Percentiles rank a stretch among this genome's conserved stretches.
Evolutionary conservation across 2,113 vertebrate species (phyloP).

Genomic region (Odontophorus gujanensis): DNA sequence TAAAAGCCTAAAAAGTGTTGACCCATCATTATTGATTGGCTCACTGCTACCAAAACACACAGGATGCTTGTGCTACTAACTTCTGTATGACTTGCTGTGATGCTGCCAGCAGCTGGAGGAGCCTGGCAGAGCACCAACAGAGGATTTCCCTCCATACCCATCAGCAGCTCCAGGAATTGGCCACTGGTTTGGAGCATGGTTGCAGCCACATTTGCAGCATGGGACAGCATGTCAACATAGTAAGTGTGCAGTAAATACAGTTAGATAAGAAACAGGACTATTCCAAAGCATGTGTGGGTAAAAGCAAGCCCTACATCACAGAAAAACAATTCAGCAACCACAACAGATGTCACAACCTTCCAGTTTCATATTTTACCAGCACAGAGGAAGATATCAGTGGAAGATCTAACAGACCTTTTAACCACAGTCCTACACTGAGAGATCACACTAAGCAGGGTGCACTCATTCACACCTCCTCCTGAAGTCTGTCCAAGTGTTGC

Average conservation of each 20-base stretch:
- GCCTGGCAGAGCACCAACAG: rapidly evolving
- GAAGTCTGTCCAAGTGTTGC: rapidly evolving
- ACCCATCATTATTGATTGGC: slow-evolving; percentile 29
- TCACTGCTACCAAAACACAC: neutral
- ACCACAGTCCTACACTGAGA: neutral
- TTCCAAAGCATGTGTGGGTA: neutral
- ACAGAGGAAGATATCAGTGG: neutral
- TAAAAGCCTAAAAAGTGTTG: slow-evolving; percentile 43
- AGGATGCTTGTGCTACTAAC: neutral
- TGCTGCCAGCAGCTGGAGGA: neutral
- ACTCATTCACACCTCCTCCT: neutral
- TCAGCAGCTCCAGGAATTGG: neutral
- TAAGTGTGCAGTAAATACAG: neutral
- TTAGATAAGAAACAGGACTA: neutral
- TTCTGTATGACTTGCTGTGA: neutral
- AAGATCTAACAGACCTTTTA: neutral
- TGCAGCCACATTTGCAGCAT: neutral
- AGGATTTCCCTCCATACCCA: neutral
- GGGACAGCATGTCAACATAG: neutral
- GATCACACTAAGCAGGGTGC: neutral
- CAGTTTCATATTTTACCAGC: neutral
- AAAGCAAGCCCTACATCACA: neutral
- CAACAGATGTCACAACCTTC: neutral
- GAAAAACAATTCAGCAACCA: neutral
- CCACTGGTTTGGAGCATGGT: neutral